phyloP scores from a whole-genome alignment of 2,888 invertebrate species.

The Dendrolimus pini region DNA sequence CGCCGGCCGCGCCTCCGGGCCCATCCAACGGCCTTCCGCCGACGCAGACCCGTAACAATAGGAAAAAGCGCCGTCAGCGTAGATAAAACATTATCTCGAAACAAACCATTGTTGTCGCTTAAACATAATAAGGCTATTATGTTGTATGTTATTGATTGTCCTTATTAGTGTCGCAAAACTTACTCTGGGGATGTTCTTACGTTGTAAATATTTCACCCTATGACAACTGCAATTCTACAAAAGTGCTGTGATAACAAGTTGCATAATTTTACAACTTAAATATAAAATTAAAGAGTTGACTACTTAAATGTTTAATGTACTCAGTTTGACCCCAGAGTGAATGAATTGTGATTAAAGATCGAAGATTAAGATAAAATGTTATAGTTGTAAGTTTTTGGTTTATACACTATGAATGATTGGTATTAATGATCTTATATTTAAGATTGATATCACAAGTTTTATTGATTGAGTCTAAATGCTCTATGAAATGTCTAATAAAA shows the following conservation, averaged over 20 bases:
- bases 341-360: background rate
- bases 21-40: slow-evolving; percentile 22
- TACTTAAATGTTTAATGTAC: slow-evolving; percentile 30
- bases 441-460: no score
- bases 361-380: slow-evolving; percentile 7
- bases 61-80: slow-evolving; percentile 58
- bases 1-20: slow-evolving; percentile 9
- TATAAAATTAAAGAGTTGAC: slow-evolving; percentile 13
- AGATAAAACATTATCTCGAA: slow-evolving; percentile 35
- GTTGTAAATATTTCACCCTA: slow-evolving; percentile 34
- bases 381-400: slow-evolving; percentile 5
- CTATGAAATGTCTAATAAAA: slow-evolving; percentile 13
- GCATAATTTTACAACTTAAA: slow-evolving; percentile 9
- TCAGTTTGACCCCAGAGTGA: background rate
- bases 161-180: slow-evolving; percentile 32
- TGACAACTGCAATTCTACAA: slow-evolving; percentile 54
- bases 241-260: slow-evolving; percentile 66
- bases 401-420: no score
- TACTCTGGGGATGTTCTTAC: slow-evolving; percentile 38
- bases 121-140: slow-evolving; percentile 26
- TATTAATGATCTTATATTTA: no score
- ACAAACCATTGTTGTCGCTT: background rate
- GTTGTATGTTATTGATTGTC: slow-evolving; percentile 36
- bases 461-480: no score
- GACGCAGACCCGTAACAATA: slow-evolving; percentile 38